Evolutionary conservation across 2,888 invertebrate genomes (phyloP).

Genomic region (Hyppa rectilinea): DNA sequence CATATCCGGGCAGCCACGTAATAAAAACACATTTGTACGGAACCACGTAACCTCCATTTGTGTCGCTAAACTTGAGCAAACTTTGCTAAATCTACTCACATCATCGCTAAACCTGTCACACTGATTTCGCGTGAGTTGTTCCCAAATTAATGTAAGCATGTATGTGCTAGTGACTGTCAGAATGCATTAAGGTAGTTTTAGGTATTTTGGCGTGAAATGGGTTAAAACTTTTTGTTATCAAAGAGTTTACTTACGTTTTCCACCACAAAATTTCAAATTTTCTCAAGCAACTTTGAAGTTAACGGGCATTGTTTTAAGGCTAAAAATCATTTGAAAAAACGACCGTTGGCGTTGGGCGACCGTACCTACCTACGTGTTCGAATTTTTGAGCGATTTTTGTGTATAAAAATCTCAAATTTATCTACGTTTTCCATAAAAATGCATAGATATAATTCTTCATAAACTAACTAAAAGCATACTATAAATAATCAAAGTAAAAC

Average conservation of each 20-base stretch:
- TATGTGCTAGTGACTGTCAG: neutral
- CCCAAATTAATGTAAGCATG: neutral
- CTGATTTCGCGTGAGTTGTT: constrained; percentile 20
- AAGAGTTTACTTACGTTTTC: neutral
- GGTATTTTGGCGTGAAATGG: neutral
- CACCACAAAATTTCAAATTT: neutral
- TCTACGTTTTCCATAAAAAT: neutral
- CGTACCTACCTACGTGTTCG: neutral
- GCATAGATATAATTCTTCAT: neutral
- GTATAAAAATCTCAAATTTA: neutral
- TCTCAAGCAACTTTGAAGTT: too few relatives aligned
- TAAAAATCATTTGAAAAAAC: too few relatives aligned
- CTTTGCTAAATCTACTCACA: constrained; percentile 22
- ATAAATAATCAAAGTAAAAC: too few relatives aligned
- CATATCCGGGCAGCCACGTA: constrained; percentile 12
- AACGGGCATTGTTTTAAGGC: too few relatives aligned
- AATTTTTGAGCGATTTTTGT: neutral
- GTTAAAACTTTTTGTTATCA: neutral
- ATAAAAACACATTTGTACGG: constrained; percentile 25
- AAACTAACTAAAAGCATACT: neutral
- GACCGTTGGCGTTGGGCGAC: too few relatives aligned
- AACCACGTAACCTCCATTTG: constrained; percentile 24
- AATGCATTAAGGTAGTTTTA: neutral
- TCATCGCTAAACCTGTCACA: constrained; percentile 27
- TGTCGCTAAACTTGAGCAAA: constrained; percentile 31